These are phyloP conservation scores for Acrossocheilus wenchowensis DNA, from an alignment of 2,797 vertebrate species.

Conservation along the genomic window DNA sequence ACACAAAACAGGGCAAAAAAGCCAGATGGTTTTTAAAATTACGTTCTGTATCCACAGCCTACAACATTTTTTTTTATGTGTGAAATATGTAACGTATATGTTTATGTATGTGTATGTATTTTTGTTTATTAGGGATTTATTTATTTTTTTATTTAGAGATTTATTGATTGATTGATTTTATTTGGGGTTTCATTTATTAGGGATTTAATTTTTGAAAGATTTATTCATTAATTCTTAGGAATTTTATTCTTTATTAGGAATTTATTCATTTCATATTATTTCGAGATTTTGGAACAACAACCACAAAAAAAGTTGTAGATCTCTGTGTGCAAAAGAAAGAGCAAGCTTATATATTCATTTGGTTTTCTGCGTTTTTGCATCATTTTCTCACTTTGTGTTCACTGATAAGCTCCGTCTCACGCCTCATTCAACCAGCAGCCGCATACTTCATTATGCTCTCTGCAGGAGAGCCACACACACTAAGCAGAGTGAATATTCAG, in stretches of 20 bases:
- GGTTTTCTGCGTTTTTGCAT: not conserved
- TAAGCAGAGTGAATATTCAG: conserved; percentile 32
- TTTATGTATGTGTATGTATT: not conserved
- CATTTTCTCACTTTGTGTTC: conserved; percentile 17
- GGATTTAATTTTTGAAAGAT: not conserved
- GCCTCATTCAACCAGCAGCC: conserved; percentile 16
- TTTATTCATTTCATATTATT: not conserved
- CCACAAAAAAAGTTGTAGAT: not conserved
- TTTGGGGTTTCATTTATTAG: no score
- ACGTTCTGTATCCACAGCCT: not conserved
- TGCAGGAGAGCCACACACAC: conserved; percentile 12
- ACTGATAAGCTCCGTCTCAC: conserved; percentile 22
- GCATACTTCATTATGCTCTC: conserved; percentile 33
- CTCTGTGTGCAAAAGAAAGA: not conserved
- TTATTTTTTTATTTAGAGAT: no score
- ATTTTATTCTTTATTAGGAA: not conserved
- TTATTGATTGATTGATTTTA: no score
- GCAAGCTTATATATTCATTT: not conserved
- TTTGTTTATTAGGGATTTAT: no score
- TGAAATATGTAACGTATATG: not conserved
- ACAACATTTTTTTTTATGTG: conserved; percentile 15
- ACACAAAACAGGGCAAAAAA: not conserved
- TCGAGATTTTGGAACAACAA: not conserved
- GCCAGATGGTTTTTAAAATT: not conserved
- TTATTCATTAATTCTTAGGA: not conserved